Conservation (phyloP, 2,113 vertebrate genomes). For the Myotis davidii region DNA sequence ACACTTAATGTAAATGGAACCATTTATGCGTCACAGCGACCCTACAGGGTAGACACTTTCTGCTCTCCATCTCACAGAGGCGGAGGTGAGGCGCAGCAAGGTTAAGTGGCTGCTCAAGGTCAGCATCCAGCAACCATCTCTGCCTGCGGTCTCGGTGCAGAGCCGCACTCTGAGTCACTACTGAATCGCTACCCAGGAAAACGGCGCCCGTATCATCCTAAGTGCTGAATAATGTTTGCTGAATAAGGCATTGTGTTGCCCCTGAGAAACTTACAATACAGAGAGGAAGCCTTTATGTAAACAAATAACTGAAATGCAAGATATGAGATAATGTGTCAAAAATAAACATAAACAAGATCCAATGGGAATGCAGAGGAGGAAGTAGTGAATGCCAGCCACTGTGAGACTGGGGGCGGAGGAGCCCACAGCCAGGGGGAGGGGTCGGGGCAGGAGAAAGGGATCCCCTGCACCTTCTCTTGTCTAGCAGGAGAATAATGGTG, state of each 20-base stretch:
- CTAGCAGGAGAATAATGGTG: not conserved
- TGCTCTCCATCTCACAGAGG: not conserved
- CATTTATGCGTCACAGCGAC: not conserved
- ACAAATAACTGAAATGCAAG: conserved; percentile 64
- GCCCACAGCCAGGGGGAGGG: accelerated
- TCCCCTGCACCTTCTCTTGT: not conserved
- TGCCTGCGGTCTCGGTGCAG: not conserved
- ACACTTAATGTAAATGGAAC: not conserved
- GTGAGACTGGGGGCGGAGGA: accelerated
- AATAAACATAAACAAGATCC: conserved; percentile 32
- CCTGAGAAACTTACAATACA: conserved; percentile 52
- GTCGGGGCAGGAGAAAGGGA: no score
- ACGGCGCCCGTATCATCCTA: not conserved
- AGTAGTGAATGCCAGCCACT: not conserved
- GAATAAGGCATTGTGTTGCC: conserved; percentile 58
- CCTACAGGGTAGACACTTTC: not conserved
- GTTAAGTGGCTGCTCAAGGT: not conserved
- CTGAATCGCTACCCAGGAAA: not conserved
- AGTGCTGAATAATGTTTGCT: conserved; percentile 4
- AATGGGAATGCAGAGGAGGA: not conserved
- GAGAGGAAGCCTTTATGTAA: conserved; percentile 55
- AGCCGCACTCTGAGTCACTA: not conserved
- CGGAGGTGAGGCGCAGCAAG: not conserved
- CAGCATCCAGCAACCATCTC: not conserved
- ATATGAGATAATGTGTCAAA: conserved; percentile 55